Evolutionary conservation across 2,113 vertebrate species (phyloP).

Genomic region (pig (Sus scrofa)): T2T-Sscrofa CM000818.6:116423501-116424000

Average conservation of each 20-base stretch:
- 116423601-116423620: background rate
- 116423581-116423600: fast-evolving
- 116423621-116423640: background rate
- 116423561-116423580: background rate
- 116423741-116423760: background rate
- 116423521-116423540: fast-evolving
- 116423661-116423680: background rate
- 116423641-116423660: background rate
- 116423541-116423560: background rate
- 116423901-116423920: background rate
- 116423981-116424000: background rate
- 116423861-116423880: background rate
- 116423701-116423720: background rate
- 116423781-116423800: background rate
- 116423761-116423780: background rate
- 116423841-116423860: background rate
- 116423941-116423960: background rate
- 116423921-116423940: background rate
- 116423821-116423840: background rate
- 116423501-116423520: background rate
- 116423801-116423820: background rate
- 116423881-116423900: background rate
- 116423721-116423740: background rate
- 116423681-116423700: background rate
- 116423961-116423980: background rate